phyloP scores from a whole-genome alignment of 2,113 vertebrate species.

The Nansenia antarctica region DNA sequence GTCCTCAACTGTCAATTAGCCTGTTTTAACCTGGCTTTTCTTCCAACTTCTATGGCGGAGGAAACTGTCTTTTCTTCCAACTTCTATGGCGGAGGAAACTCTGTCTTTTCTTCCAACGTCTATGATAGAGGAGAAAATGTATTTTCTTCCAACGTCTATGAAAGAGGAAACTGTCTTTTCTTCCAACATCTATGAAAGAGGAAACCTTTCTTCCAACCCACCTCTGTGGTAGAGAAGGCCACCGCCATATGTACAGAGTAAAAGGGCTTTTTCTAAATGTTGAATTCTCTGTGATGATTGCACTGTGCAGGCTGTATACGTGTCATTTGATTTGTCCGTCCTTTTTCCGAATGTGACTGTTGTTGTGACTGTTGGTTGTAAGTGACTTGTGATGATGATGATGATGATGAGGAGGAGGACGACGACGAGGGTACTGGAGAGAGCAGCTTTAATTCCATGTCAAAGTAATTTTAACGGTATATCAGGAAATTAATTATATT shows the following conservation, averaged over 20 bases:
- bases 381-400: conserved; percentile 27
- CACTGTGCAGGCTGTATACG: conserved; percentile 68
- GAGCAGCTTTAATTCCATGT: conserved; percentile 87
- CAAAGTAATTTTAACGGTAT: conserved; percentile 71
- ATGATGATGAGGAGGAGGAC: conserved; percentile 29
- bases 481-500: conserved; percentile 90
- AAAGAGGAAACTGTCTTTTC: too few species aligned
- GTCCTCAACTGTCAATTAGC: too few species aligned
- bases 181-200: conserved; percentile 54
- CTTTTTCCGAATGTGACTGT: conserved; percentile 64
- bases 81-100: too few species aligned
- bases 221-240: too few species aligned
- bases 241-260: conserved; percentile 74
- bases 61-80: too few species aligned
- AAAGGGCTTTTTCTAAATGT: conserved; percentile 74
- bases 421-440: conserved; percentile 21
- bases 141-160: too few species aligned
- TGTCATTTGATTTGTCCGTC: conserved; percentile 46
- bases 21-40: too few species aligned
- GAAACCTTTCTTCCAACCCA: too few species aligned
- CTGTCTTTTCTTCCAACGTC: too few species aligned
- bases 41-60: too few species aligned
- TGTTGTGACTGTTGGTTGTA: conserved; percentile 41
- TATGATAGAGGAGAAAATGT: too few species aligned
- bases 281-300: conserved; percentile 65